These are phyloP conservation scores for Ethmia dodecea DNA, from an alignment of 2,888 invertebrate genomes.

Conservation along the genomic window DNA sequence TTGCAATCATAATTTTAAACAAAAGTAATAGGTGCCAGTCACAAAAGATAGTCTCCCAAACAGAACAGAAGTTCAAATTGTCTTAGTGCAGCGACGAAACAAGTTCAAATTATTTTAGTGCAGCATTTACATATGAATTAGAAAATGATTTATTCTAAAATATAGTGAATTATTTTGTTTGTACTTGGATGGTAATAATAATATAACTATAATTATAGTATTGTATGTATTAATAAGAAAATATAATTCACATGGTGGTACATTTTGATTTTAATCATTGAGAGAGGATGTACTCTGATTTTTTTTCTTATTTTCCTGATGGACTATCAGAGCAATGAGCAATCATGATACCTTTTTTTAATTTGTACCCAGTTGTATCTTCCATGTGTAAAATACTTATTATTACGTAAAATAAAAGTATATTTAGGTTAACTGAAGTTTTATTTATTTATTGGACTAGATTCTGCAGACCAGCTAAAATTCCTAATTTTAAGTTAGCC, in stretches of 20 bases:
- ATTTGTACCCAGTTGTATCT: constrained; percentile 52
- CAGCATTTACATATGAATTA: constrained; percentile 14
- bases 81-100: constrained; percentile 35
- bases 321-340: not conserved
- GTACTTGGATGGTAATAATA: constrained; percentile 22
- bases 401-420: constrained; percentile 55
- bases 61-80: constrained; percentile 5
- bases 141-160: constrained; percentile 24
- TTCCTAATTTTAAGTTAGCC: too few species aligned
- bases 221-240: constrained; percentile 25
- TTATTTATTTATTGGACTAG: too few species aligned
- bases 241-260: constrained; percentile 33
- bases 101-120: not conserved
- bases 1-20: constrained; percentile 29
- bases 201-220: constrained; percentile 21
- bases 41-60: constrained; percentile 45
- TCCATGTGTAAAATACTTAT: constrained; percentile 52
- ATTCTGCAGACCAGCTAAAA: too few species aligned
- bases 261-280: constrained; percentile 29
- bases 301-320: constrained; percentile 27
- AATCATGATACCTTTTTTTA: constrained; percentile 33
- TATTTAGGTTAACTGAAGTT: constrained; percentile 54
- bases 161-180: constrained; percentile 22
- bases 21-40: constrained; percentile 52
- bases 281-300: constrained; percentile 60